Conservation (phyloP, 2,113 vertebrate species). For the Conger conger region DNA sequence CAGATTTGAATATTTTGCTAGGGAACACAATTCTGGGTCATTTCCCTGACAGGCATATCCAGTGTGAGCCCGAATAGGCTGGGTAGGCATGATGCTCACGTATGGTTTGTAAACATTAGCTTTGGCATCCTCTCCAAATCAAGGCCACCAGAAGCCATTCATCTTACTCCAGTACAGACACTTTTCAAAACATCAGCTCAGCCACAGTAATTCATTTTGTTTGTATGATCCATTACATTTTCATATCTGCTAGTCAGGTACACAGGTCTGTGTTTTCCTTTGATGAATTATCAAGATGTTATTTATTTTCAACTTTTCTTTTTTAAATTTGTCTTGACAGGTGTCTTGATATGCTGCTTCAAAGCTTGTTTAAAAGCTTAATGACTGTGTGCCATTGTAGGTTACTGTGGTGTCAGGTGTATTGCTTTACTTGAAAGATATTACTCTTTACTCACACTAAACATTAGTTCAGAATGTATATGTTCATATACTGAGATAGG, state of each 20-base stretch:
- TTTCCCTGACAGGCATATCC: neutral
- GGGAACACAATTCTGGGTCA: neutral
- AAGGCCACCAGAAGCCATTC: neutral
- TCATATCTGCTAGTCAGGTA: neutral
- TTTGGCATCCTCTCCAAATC: neutral
- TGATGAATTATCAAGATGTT: neutral
- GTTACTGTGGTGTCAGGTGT: neutral
- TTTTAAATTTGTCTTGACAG: neutral
- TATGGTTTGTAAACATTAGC: neutral
- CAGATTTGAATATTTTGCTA: neutral
- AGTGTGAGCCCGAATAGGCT: neutral
- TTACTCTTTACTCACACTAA: neutral
- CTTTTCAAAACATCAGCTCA: neutral
- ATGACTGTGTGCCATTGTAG: neutral
- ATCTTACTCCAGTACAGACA: neutral
- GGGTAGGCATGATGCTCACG: neutral
- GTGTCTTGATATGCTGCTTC: neutral
- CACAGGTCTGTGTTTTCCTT: neutral
- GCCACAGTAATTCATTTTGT: neutral
- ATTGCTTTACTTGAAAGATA: neutral
- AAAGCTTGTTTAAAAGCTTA: slow-evolving; percentile 10
- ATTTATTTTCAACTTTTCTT: neutral
- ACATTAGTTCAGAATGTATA: neutral
- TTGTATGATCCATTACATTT: neutral
- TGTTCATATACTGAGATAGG: neutral